These are phyloP conservation scores for Leptinotarsa rubiginosa DNA, from an alignment of 2,888 invertebrate species.

Conservation along the genomic window DNA sequence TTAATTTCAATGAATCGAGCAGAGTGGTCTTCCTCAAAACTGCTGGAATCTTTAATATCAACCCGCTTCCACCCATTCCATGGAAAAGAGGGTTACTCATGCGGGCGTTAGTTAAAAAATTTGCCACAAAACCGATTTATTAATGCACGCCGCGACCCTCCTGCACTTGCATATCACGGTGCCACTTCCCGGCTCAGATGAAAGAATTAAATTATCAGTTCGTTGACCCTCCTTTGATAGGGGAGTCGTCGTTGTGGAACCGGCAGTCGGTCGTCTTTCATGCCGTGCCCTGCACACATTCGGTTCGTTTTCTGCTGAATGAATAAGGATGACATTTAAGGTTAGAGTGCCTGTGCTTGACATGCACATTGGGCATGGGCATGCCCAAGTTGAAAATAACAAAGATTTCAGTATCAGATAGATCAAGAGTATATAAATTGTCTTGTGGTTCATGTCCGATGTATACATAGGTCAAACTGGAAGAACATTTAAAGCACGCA, in stretches of 20 bases:
- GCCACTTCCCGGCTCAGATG: slow-evolving; percentile 57
- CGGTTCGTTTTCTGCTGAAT: neutral
- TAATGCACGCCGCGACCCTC: slow-evolving; percentile 4
- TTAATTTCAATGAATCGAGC: no score
- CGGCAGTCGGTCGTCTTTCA: neutral
- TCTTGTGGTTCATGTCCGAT: no score
- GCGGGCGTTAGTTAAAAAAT: slow-evolving; percentile 2
- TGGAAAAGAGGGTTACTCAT: neutral
- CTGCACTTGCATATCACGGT: slow-evolving; percentile 53
- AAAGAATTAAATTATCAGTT: slow-evolving; percentile 62
- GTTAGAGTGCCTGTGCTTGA: neutral
- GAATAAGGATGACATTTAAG: neutral
- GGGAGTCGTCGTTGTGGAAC: slow-evolving; percentile 43
- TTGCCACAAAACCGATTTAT: neutral
- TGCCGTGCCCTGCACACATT: neutral
- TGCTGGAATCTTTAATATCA: no score
- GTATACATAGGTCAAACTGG: no score
- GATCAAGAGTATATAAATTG: no score
- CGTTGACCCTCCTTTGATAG: slow-evolving; percentile 55
- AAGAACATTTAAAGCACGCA: no score
- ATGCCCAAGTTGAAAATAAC: no score
- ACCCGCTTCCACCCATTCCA: neutral
- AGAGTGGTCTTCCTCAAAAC: no score
- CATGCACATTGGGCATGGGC: no score
- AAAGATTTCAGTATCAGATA: no score